Evolutionary conservation across 2,113 vertebrate species (phyloP), one percentile per base, ranked within the genome.

Genomic region (Rhinolophus ferrumequinum): DNA sequence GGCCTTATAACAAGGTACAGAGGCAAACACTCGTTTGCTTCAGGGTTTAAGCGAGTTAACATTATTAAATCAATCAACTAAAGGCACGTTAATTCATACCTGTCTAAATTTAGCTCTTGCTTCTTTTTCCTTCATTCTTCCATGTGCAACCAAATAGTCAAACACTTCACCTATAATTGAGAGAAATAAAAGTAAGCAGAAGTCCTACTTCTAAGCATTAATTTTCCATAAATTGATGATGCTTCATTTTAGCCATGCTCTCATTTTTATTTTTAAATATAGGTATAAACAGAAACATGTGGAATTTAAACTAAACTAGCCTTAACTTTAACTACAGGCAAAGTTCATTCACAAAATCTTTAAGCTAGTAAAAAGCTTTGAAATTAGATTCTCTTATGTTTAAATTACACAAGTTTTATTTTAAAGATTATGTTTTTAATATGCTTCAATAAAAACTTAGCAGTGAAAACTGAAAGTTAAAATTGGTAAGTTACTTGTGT

Each of bases 111-210:
- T 99, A 99, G 99, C 98, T 98, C 99, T 99, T 98, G 99, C 99
- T 99, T 99, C 99, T 97, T 99, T 99, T 98, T 99, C 99, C 98
- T 99, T 99, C 99, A 99, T 99, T 98, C 99, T 99, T 99, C 99
- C 99, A 98, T 99, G 99, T 98, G 99, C 99, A 98, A 99, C 99
- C 98, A 99, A 99, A 98, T 99, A 99, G 99, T 99, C 99, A 96
- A 99, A 99, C 67, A 99, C 99, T 97, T 99, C 99, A 97, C 99
- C 99, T 99, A 98, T 82, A 98, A 98, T 97, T 95, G 77, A 98
- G 93, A 98, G 56, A 97, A 93, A 96, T n/a, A 30, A 96, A 93
- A 92, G 75, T 96, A 62, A 97, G 62, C 44, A 91, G 50, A 91
- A 91, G 28, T 72, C 54, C 64, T 86, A 62, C 50, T 92, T 67